Conservation (phyloP, 2,888 invertebrate genomes). For the Cosmopolites sordidus region DNA sequence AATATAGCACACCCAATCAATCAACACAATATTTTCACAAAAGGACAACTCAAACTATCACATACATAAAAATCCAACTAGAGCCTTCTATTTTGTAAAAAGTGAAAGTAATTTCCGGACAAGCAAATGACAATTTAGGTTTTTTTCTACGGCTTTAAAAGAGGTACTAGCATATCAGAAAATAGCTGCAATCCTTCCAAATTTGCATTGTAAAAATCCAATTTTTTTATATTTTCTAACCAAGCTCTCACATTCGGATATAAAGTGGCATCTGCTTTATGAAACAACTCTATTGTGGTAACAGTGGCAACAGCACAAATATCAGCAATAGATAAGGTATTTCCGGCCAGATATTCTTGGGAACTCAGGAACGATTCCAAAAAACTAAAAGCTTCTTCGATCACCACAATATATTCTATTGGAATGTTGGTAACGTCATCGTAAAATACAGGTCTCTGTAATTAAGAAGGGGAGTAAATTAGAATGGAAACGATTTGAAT, state of each 20-base stretch:
- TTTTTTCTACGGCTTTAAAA: not conserved
- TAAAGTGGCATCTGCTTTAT: slow-evolving; percentile 20
- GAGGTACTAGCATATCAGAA: slow-evolving; percentile 4
- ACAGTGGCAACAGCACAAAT: slow-evolving; percentile 50
- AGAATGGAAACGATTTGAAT: no score
- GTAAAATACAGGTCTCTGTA: slow-evolving; percentile 27
- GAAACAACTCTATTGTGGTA: slow-evolving; percentile 13
- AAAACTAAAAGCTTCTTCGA: slow-evolving; percentile 42
- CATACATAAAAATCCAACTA: no score
- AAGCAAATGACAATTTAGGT: no score
- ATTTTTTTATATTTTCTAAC: slow-evolving; percentile 38
- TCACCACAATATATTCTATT: slow-evolving; percentile 7
- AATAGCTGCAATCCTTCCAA: slow-evolving; percentile 11
- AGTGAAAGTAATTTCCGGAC: no score
- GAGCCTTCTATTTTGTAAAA: no score
- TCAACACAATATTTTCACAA: no score
- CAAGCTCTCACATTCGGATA: slow-evolving; percentile 36
- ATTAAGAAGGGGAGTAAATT: not conserved
- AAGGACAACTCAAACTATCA: no score
- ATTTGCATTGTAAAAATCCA: slow-evolving; percentile 35
- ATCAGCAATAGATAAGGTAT: slow-evolving; percentile 39
- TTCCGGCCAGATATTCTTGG: slow-evolving; percentile 51
- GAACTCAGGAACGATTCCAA: slow-evolving; percentile 50
- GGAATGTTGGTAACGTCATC: slow-evolving; percentile 15
- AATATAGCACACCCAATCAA: no score